Base-by-base conservation (phyloP, 2,797 vertebrate species). In the Buceros bicornis region DNA sequence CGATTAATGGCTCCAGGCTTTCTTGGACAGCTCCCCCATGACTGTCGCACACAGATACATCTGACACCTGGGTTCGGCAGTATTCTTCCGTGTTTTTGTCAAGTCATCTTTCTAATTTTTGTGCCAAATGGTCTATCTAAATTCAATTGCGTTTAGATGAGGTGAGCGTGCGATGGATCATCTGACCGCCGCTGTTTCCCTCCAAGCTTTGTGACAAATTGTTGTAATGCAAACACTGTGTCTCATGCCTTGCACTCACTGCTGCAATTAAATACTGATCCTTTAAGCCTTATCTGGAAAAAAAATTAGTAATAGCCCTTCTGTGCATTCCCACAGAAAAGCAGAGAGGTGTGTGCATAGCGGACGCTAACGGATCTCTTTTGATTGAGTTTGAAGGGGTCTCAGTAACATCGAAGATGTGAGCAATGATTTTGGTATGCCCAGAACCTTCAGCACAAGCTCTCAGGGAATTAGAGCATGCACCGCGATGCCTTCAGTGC, bases 141-240 rank as follows among this genome's bases (percentile, higher is more conserved):
- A 93, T 92, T 50, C 91, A 90, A 93, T 90, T 90, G 87, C 87
- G 87, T 96, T 96, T 82, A n/a, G 81, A 91, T 61, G 92, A 96
- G 89, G 84, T 81, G 95, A 94, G 61, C 3, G 50, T 19, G 69
- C 12, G 5, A 74, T 65, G 87, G 93, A 93, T 96, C 94, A 72
- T 43, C 69, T 5, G 28, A 64, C 67, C 13, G 82, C 90, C 40
- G 56, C 87, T 21, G 26, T 13, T 91, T 40, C 40, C 51, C 47
- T 96, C 72, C 65, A 56, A 56, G 69, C 78, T 91, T 72, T 77
- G 84, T 87, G 89, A 95, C 84, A 79, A 83, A 94, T 69, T 2
- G 15, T 87, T 69, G 57, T 37, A 61, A 71, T 11, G 80, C 89
- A 91, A 92, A 93, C 79, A 43, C 60, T 0, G 4, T 17, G 72